A percentile compares a stretch with the other conserved stretches of the same genome.
phyloP scores from a whole-genome alignment of 2,113 vertebrate species.

The Hiodon tergisus region DNA sequence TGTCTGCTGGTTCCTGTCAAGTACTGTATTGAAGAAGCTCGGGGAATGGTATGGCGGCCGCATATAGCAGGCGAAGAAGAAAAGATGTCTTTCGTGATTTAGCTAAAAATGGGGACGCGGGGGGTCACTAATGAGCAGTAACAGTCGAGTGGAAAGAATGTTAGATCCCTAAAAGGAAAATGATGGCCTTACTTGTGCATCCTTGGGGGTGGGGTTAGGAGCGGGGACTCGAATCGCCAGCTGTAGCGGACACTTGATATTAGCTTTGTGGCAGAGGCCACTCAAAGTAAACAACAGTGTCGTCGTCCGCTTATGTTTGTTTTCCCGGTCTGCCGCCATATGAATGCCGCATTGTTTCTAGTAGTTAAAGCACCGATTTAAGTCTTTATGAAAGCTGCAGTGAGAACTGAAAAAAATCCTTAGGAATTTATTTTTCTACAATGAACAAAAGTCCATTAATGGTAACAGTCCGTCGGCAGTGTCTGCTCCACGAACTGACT shows the following conservation, averaged over 20 bases:
- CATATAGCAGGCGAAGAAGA: slow-evolving; percentile 30
- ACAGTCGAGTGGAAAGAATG: slow-evolving; percentile 65
- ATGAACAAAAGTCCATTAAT: too few species aligned
- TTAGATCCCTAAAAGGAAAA: slow-evolving; percentile 48
- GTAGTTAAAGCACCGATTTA: too few species aligned
- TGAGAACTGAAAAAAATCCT: too few species aligned
- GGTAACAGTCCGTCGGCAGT: too few species aligned
- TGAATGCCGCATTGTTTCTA: not conserved
- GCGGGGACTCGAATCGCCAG: slow-evolving; percentile 16
- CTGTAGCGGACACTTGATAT: slow-evolving; percentile 35
- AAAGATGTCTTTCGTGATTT: slow-evolving; percentile 30
- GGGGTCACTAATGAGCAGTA: slow-evolving; percentile 52
- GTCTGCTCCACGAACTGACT: too few species aligned
- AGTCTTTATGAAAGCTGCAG: too few species aligned
- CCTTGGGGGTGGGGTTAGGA: not conserved
- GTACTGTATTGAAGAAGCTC: too few species aligned
- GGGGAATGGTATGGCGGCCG: too few species aligned
- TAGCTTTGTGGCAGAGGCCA: not conserved
- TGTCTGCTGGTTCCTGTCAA: too few species aligned
- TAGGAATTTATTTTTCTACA: too few species aligned
- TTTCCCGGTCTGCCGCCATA: not conserved
- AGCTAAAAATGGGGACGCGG: slow-evolving; percentile 40
- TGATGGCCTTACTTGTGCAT: slow-evolving; percentile 22
- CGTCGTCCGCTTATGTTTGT: not conserved
- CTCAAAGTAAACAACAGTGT: not conserved